Evolutionary conservation across 2,888 invertebrate genomes (phyloP), one percentile per base, ranked within the genome.

Genomic region (Epistrophe grossulariae): DNA sequence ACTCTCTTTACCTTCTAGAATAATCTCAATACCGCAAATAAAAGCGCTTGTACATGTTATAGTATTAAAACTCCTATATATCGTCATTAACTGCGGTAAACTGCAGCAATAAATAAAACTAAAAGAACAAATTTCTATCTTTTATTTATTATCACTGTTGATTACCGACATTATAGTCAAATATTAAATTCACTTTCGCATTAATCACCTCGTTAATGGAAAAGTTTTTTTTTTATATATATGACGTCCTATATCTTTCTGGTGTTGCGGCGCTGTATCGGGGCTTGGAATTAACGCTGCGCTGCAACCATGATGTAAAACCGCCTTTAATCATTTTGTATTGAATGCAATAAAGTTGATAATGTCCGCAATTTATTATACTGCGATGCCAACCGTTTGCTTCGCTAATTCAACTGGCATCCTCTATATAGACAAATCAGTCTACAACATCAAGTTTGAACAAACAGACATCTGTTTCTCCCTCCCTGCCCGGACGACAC

Each of bases 131-230:
- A 76, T 79, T 76, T 73, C 66, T 52, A 45, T 74, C 83, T 68
- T 71, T 79, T 72, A 87, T 87, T 87, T 83, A 87, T 79, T 40
- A 40, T 83, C 68, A 59, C 74, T 68, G 24, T 40, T 62, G 79
- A 87, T 87, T 83, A 68, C 79, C 79, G 8, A 28, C 79, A 76
- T 83, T 87, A 87, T 48, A 83, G 76, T 48, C 71, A 76, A 79
- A 83, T 83, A 83, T 83, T 87, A 79, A 79, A 87, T 87, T 87
- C 76, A 83, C 76, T 87, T 87, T 87, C 76, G 68, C 87, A 87
- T 87, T 79, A 87, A 87, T 87, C 83, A 87, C 83, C 45, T 77
- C 62, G 79, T 79, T 83, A 87, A 87, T 87, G 87, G 71, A 79
- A 87, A 82, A 83, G 59, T 79, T 8, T 70, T 79, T 79, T 50